Base-by-base conservation (phyloP, 2,797 vertebrate genomes). In the Microctenopoma steveboyesi region DNA sequence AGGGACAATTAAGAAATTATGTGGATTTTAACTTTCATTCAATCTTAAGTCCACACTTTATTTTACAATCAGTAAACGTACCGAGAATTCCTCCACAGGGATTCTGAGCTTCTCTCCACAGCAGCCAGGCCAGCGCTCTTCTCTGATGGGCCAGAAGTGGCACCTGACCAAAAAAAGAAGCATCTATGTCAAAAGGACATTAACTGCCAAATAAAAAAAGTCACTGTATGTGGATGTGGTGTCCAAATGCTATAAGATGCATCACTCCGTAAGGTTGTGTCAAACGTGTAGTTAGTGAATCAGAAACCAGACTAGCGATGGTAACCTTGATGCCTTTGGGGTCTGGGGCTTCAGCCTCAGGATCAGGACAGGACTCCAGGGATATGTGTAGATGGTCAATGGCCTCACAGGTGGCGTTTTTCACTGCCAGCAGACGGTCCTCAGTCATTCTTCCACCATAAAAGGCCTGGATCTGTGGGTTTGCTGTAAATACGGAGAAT, bases 1-100 rank as follows among this genome's bases (percentile, higher is more conserved):
- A 33, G 30, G 30, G 30, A 33, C 5, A 33, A 33, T 33, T 5
- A 7, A 33, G 5, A 33, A 33, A 33, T 33, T 1, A 7, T 33
- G 30, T 33, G 5, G 30, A 33, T 5, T 33, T 33, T 5, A 33
- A 7, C 30, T 30, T 30, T 30, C 28, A 30, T 30, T 30, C 28
- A 30, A 42, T 15, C 40, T 42, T 4, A 4, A 14, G 14, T 5
- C 13, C 42, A 43, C 42, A 43, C 15, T 22, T 22, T 22, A 6
- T 43, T 43, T 43, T 43, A 43, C 5, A 5, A 22, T 22, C 22
- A 22, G 22, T 22, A 0, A 72, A 72, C 50, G 45, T 70, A 98
- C 97, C 98, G 73, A 99, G 85, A 91, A 99, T 98, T 74, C 98
- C 98, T 87, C 98, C 98, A 77, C 92, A 95, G 0, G 97, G 98